Evolutionary conservation across 2,888 invertebrate genomes (phyloP).

Genomic region (Gortyna flavago): DNA sequence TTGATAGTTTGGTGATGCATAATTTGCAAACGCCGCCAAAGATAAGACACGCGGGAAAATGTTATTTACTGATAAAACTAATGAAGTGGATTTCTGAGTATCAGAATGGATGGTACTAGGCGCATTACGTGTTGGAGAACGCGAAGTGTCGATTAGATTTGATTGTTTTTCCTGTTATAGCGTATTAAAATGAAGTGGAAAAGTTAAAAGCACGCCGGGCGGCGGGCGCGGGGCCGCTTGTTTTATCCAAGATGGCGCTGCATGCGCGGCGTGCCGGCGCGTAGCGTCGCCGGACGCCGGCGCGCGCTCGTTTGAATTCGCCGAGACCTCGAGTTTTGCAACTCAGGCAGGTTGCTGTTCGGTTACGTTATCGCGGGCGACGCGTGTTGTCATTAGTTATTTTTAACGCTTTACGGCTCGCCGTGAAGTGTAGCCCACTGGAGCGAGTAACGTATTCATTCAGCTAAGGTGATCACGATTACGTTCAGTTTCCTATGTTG

Average conservation of each 20-base stretch:
- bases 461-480: constrained; percentile 75
- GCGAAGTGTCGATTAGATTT: constrained; percentile 48
- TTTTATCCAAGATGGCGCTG: constrained; percentile 87
- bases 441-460: constrained; percentile 81
- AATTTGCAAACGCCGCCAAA: constrained; percentile 77
- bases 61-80: constrained; percentile 61
- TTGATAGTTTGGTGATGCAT: constrained; percentile 74
- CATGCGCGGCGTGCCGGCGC: constrained; percentile 88
- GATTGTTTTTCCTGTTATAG: constrained; percentile 61
- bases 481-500: constrained; percentile 83
- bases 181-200: constrained; percentile 66
- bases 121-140: constrained; percentile 18
- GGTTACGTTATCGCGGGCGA: constrained; percentile 87
- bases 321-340: constrained; percentile 84
- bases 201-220: constrained; percentile 83
- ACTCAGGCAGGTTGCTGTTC: constrained; percentile 74
- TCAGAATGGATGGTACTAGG: constrained; percentile 15
- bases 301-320: constrained; percentile 87
- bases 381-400: constrained; percentile 89
- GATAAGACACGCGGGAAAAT: constrained; percentile 85
- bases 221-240: constrained; percentile 76
- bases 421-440: constrained; percentile 72
- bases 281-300: constrained; percentile 82
- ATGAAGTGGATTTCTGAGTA: constrained; percentile 25
- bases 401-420: constrained; percentile 84